These are phyloP conservation scores for Rafetus swinhoei DNA, from an alignment of 2,113 vertebrate species.

Conservation along the genomic window DNA sequence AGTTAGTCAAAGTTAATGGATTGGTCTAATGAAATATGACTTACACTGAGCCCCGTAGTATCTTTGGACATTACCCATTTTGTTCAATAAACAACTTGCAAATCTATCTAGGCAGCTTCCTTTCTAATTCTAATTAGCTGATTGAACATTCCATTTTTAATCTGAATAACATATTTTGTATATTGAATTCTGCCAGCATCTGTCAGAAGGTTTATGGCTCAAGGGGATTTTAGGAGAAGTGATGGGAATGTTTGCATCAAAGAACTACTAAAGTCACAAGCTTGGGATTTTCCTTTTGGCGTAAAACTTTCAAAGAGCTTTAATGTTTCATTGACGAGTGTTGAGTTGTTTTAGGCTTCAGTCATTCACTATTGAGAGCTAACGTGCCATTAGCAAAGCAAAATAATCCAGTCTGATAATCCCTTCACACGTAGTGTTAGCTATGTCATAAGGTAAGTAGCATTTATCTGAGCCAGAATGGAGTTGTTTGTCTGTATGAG, in stretches of 20 bases:
- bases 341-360: neutral
- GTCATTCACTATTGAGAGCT: neutral
- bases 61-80: neutral
- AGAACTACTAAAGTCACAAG: neutral
- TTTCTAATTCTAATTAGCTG: rapidly evolving
- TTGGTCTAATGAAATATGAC: neutral
- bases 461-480: slow-evolving; percentile 19
- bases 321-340: neutral
- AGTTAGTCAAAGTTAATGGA: neutral
- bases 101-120: neutral
- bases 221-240: rapidly evolving
- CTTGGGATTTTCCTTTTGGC: rapidly evolving
- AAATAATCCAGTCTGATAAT: neutral
- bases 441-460: neutral
- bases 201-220: neutral
- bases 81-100: neutral
- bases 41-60: neutral
- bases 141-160: neutral
- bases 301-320: neutral
- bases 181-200: neutral
- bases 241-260: neutral
- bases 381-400: neutral
- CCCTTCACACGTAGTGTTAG: neutral
- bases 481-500: neutral
- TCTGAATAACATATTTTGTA: neutral